Conservation (phyloP, 2,888 invertebrate species). For the Dasysyrphus albostriatus region DNA sequence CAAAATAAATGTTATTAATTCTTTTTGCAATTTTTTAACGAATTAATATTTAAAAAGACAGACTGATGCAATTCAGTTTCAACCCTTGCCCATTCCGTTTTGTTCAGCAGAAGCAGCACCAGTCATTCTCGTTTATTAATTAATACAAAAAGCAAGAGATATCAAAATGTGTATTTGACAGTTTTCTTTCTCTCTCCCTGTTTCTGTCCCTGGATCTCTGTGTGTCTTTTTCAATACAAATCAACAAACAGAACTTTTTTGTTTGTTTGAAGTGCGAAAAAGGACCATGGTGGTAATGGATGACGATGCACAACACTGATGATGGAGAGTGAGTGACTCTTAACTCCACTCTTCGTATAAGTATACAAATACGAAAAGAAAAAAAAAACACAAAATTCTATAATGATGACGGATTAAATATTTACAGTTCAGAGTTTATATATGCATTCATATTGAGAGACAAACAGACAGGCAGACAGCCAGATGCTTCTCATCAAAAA, state of each 20-base stretch:
- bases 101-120: too few species aligned
- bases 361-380: neutral
- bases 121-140: conserved; percentile 43
- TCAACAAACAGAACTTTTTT: conserved; percentile 34
- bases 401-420: conserved; percentile 72
- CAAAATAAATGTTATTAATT: neutral
- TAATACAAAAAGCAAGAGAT: conserved; percentile 24
- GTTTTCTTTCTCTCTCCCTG: neutral
- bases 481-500: conserved; percentile 54
- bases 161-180: conserved; percentile 50
- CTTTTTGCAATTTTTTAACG: conserved; percentile 30
- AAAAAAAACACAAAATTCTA: conserved; percentile 3
- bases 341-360: conserved; percentile 14
- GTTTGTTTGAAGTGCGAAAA: conserved; percentile 42
- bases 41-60: conserved; percentile 33
- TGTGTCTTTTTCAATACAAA: neutral
- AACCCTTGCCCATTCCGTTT: neutral
- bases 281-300: conserved; percentile 26
- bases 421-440: conserved; percentile 49
- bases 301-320: conserved; percentile 29
- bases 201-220: too few species aligned
- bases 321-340: conserved; percentile 22
- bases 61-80: neutral
- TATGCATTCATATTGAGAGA: conserved; percentile 30
- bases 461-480: conserved; percentile 18